Evolutionary conservation across 2,113 vertebrate genomes (phyloP).

Genomic region (Notarius lentiginosus): DNA sequence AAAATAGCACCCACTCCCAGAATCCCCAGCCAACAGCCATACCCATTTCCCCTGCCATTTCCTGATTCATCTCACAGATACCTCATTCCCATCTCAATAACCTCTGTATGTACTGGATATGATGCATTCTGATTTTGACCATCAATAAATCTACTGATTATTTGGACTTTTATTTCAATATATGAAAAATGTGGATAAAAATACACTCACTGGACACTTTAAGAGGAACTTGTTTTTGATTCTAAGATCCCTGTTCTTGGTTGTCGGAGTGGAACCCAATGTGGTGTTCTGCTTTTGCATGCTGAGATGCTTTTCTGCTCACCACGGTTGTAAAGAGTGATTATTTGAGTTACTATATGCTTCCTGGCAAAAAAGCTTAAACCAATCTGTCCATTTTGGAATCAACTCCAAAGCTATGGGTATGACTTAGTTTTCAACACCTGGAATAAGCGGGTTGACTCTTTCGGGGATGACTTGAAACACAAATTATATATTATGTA

Average conservation of each 20-base stretch:
- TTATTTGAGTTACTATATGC: too few species aligned
- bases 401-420: neutral
- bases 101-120: neutral
- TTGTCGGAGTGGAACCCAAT: too few species aligned
- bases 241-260: too few species aligned
- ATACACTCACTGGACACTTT: too few species aligned
- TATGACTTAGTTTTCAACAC: neutral
- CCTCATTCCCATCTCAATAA: neutral
- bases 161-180: neutral
- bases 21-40: neutral
- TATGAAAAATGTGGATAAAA: too few species aligned
- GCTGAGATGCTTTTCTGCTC: too few species aligned
- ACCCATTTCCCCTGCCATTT: neutral
- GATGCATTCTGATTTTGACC: neutral
- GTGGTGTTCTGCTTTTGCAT: too few species aligned
- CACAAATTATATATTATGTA: neutral
- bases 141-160: neutral
- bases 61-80: neutral
- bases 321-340: too few species aligned
- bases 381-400: too few species aligned
- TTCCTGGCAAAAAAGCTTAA: too few species aligned
- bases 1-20: neutral
- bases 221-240: too few species aligned
- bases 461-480: neutral
- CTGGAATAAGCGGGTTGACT: neutral